phyloP scores from a whole-genome alignment of 2,113 vertebrate species.

The Anseranas semipalmata region DNA sequence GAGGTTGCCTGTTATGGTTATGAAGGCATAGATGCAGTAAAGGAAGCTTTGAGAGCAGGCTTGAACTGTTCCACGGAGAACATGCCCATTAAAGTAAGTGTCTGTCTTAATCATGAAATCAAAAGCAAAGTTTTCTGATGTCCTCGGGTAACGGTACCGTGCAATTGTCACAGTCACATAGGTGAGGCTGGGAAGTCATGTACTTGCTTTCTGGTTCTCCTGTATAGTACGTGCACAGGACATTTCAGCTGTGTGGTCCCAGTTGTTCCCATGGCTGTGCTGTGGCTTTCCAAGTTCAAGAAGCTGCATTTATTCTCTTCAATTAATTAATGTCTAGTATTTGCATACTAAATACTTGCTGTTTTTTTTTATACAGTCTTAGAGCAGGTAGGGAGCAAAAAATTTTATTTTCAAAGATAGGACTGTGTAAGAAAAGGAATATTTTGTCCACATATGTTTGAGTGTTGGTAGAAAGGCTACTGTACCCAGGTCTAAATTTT shows the following conservation, averaged over 20 bases:
- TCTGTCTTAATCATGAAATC: background rate
- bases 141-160: background rate
- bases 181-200: background rate
- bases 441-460: background rate
- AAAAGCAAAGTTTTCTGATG: background rate
- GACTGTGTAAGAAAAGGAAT: background rate
- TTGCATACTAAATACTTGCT: background rate
- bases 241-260: rapidly evolving
- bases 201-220: background rate
- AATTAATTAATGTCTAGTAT: background rate
- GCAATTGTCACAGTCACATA: rapidly evolving
- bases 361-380: background rate
- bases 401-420: background rate
- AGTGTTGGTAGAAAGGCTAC: background rate
- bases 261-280: background rate
- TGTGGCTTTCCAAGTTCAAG: background rate
- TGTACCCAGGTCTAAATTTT: background rate
- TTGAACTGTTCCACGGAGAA: slow-evolving; percentile 93
- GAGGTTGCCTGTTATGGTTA: slow-evolving; percentile 98
- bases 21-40: slow-evolving; percentile 97
- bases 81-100: slow-evolving; percentile 96
- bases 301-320: background rate
- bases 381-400: background rate
- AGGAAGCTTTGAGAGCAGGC: slow-evolving; percentile 94
- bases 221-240: background rate